phyloP scores from a whole-genome alignment of 2,888 invertebrate species.

The Tetheella fluctuosa region DNA sequence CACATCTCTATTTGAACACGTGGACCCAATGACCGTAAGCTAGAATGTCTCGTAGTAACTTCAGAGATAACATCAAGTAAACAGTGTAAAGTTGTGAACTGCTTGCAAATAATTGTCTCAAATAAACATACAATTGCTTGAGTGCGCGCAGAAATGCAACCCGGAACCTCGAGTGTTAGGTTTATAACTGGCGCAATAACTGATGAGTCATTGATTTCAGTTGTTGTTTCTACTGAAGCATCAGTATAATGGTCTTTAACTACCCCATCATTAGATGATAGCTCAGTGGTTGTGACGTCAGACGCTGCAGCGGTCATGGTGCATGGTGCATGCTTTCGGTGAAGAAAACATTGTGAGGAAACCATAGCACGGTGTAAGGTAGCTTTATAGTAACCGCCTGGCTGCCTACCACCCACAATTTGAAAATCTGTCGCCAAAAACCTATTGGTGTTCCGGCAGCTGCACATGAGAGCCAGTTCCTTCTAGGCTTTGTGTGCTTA shows the following conservation, averaged over 20 bases:
- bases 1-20: not conserved
- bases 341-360: no score
- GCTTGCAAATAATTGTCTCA: conserved; percentile 11
- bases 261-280: not conserved
- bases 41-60: conserved; percentile 5
- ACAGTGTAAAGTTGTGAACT: conserved; percentile 11
- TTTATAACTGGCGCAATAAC: not conserved
- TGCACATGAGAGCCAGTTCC: no score
- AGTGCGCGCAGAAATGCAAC: not conserved
- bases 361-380: no score
- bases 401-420: no score
- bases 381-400: no score
- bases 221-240: not conserved
- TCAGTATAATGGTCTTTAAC: not conserved
- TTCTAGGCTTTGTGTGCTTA: no score
- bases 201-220: not conserved
- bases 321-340: no score
- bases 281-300: no score
- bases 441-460: no score
- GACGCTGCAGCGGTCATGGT: no score
- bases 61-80: conserved; percentile 6
- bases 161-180: not conserved
- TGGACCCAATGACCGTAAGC: not conserved
- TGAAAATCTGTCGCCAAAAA: no score
- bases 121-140: conserved; percentile 9